Conservation (phyloP, 1,140 invertebrate genomes). For the Papilio helenus region DNA sequence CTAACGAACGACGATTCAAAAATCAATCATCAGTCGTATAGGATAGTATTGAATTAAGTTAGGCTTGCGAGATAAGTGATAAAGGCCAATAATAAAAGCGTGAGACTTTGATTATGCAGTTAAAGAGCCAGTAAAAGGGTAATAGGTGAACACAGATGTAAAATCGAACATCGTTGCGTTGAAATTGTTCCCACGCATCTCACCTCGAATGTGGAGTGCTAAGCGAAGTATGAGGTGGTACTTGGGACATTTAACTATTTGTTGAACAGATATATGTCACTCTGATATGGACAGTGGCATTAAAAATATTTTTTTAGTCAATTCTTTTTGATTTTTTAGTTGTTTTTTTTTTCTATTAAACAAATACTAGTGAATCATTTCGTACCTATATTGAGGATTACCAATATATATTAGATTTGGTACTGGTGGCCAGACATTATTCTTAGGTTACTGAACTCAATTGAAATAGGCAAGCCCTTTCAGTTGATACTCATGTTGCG, state of each 20-base stretch:
- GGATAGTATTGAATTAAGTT: neutral
- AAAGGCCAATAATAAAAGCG: conserved; percentile 39
- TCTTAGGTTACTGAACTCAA: too few relatives aligned
- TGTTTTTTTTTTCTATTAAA: too few relatives aligned
- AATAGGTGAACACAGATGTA: neutral
- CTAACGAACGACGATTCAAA: neutral
- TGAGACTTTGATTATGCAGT: conserved; percentile 37
- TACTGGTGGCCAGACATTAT: too few relatives aligned
- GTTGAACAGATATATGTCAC: conserved; percentile 46
- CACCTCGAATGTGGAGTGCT: neutral
- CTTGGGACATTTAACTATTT: conserved; percentile 31
- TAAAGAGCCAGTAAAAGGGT: conserved; percentile 32
- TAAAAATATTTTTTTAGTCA: too few relatives aligned
- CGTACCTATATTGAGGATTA: too few relatives aligned
- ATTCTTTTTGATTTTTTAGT: too few relatives aligned
- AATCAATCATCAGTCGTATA: neutral
- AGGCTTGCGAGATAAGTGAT: neutral
- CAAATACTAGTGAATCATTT: too few relatives aligned
- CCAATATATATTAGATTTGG: too few relatives aligned
- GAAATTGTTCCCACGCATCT: conserved; percentile 32
- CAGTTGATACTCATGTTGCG: too few relatives aligned
- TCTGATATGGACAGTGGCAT: conserved; percentile 32
- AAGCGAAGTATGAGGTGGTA: neutral
- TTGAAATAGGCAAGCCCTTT: too few relatives aligned
- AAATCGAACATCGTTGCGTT: conserved; percentile 12